These are phyloP conservation scores for Acrossocheilus fasciatus DNA, from an alignment of 2,797 vertebrate species.

Conservation along the genomic window DNA sequence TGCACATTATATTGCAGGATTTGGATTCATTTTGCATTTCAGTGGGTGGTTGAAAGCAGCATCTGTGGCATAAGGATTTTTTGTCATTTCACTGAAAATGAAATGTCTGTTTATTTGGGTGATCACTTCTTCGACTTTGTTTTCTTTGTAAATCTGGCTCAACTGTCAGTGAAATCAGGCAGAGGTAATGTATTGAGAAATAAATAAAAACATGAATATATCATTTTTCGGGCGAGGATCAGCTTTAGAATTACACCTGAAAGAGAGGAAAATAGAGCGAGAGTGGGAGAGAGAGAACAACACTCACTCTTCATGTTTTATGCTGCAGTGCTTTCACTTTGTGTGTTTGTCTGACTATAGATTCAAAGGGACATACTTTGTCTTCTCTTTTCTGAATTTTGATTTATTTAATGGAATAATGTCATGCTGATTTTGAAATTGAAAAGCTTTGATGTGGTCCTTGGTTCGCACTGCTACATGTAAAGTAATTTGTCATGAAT, in stretches of 20 bases:
- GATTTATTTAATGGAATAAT: neutral
- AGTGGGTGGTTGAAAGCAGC: constrained; percentile 19
- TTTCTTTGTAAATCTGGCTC: neutral
- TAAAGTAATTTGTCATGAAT: neutral
- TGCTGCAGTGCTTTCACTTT: neutral
- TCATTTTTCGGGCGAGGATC: neutral
- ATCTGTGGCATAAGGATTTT: constrained; percentile 1
- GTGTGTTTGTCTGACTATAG: neutral
- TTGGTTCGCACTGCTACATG: neutral
- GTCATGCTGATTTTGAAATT: neutral
- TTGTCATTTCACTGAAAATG: neutral
- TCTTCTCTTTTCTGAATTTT: neutral
- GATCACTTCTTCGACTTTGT: neutral
- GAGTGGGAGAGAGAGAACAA: neutral
- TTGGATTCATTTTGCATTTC: constrained; percentile 29
- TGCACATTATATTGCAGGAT: constrained; percentile 21
- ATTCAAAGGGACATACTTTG: neutral
- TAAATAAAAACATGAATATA: neutral
- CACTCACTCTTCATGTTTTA: neutral
- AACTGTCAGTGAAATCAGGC: neutral
- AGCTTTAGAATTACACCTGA: neutral
- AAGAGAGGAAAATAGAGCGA: neutral
- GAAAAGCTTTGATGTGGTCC: constrained; percentile 4
- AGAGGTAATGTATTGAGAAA: neutral
- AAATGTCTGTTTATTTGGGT: neutral